phyloP scores from a whole-genome alignment of 2,888 invertebrate genomes.

The Aproaerema taeniolella region DNA sequence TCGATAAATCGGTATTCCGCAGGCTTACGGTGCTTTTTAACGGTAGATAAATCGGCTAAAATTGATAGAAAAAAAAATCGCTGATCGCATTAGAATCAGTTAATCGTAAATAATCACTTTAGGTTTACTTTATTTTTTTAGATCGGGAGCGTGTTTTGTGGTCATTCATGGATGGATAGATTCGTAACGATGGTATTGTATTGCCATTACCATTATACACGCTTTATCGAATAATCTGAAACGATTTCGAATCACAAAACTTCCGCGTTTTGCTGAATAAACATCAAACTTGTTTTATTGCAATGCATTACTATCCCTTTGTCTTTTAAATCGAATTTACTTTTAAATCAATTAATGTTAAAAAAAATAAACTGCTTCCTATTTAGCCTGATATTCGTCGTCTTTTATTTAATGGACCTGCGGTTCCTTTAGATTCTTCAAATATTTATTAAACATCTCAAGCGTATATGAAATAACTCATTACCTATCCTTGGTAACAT shows the following conservation, averaged over 20 bases:
- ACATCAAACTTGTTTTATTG: no score
- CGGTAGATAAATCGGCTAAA: constrained; percentile 62
- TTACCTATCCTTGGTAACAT: no score
- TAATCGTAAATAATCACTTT: constrained; percentile 60
- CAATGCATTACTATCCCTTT: no score
- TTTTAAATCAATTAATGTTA: no score
- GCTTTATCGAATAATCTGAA: constrained; percentile 28
- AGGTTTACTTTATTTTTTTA: constrained; percentile 44
- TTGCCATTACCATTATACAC: constrained; percentile 27
- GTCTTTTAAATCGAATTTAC: no score
- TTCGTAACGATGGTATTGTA: constrained; percentile 33
- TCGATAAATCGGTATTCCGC: constrained; percentile 53
- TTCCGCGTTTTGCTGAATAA: constrained; percentile 2
- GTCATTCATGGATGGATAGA: constrained; percentile 40
- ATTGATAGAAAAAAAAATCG: constrained; percentile 53
- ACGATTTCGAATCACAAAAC: constrained; percentile 23
- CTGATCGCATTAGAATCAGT: constrained; percentile 47
- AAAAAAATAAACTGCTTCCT: no score
- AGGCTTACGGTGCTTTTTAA: constrained; percentile 61
- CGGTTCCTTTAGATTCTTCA: not conserved
- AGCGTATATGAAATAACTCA: no score
- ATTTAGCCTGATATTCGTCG: no score
- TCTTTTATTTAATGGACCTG: not conserved
- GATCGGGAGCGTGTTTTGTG: constrained; percentile 34
- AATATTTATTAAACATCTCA: not conserved